A percentile compares a stretch with the other conserved stretches of the same genome.
Evolutionary conservation across 2,797 vertebrate species (phyloP).

Genomic region (Anabas testudineus): DNA sequence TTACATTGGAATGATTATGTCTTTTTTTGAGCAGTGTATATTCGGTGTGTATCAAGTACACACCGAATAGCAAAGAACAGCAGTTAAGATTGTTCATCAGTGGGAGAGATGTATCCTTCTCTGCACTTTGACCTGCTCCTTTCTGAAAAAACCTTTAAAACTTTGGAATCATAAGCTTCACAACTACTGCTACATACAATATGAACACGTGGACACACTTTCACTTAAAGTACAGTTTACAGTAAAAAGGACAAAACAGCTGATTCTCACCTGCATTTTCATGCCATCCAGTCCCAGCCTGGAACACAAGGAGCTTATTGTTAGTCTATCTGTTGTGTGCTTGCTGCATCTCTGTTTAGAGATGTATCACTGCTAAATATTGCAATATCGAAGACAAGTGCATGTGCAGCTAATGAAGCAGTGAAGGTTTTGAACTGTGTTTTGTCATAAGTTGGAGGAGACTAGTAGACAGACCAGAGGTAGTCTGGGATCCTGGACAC

Average conservation of each 20-base stretch:
- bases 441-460: neutral
- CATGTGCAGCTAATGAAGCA: neutral
- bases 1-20: too few relatives aligned
- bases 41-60: too few relatives aligned
- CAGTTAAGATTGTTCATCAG: too few relatives aligned
- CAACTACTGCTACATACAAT: neutral
- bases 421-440: neutral
- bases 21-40: too few relatives aligned
- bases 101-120: too few relatives aligned
- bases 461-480: constrained; percentile 88
- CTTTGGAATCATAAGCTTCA: too few relatives aligned
- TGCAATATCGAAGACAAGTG: neutral
- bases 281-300: constrained; percentile 96
- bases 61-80: too few relatives aligned
- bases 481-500: constrained; percentile 94
- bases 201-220: neutral
- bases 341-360: neutral
- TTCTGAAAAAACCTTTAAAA: too few relatives aligned
- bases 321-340: constrained; percentile 2
- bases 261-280: constrained; percentile 94
- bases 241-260: neutral
- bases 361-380: neutral
- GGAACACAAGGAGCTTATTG: constrained; percentile 46
- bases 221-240: neutral
- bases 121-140: too few relatives aligned